Evolutionary conservation across 1,140 invertebrate genomes (phyloP), one percentile per base, ranked within the genome.

Genomic region (Bombus haemorrhoidalis): DNA sequence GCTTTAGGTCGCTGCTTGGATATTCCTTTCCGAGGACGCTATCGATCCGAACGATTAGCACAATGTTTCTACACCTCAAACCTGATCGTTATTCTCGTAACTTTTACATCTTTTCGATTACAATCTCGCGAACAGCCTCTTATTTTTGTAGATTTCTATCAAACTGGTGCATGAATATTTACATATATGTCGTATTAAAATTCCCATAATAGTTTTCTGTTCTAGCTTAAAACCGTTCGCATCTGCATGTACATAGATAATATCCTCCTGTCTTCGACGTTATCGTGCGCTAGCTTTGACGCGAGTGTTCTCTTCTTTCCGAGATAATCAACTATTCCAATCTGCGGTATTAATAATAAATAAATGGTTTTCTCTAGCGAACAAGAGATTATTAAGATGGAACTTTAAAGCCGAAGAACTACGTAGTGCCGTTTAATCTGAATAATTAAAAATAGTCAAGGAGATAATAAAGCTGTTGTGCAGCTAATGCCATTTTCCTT

Each of bases 21-120:
- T 32, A 69, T 39, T 28, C 9, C 37, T 28, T 69, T 37, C 22
- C 34, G 15, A 34, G 22, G 6, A 13, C 10, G 25, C 18, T 28
- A 59, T 87, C n/a, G 25, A 59, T n/a, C 41, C 13, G 22, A 39
- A 77, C 22, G 18, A 80, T 74, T 71, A 74, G 18, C 43, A 25
- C 18, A 12, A 68, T 18, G 32, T 32, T n/a, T 28, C 1, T 37
- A 34, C 6, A n/a, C 43, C 59, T 62, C 59, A 81, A 75, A 75
- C n/a, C 66, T 15, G 22, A 34, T 22, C n/a, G 6, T 10, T 39
- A 28, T 4, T 22, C 34, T n/a, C 28, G 3, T 32, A 47, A 73
- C 3, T 62, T 43, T 66, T 9, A 47, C 9, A 34, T 53, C 2
- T 0, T 34, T 53, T 28, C 12, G 72, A 68, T 25, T 57, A 13